phyloP scores from a whole-genome alignment of 2,113 vertebrate genomes.

The Albula goreensis region DNA sequence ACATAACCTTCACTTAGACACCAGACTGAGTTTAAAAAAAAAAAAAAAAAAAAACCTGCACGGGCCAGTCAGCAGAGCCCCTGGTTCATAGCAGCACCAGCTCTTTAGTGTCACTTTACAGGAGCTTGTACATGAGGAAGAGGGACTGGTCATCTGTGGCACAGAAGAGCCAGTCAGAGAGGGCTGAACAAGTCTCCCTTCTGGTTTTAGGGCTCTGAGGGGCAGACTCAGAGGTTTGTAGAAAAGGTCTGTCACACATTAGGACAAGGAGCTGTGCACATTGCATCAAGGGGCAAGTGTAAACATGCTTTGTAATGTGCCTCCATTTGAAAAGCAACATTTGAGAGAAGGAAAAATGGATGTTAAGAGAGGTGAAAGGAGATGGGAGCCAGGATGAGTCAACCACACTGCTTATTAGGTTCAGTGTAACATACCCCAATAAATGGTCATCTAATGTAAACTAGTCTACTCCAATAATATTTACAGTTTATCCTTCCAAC shows the following conservation, averaged over 20 bases:
- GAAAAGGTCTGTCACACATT: not conserved
- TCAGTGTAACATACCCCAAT: not conserved
- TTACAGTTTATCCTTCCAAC: not conserved
- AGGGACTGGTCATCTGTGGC: not conserved
- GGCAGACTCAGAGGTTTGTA: not conserved
- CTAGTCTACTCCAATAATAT: not conserved
- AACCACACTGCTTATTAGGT: not conserved
- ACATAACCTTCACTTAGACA: not conserved
- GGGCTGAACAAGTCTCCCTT: not conserved
- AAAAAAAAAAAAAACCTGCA: not conserved
- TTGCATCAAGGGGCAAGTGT: not conserved
- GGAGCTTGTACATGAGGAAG: too few relatives aligned
- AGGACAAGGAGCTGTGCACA: not conserved
- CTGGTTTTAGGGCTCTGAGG: not conserved
- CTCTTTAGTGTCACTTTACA: not conserved
- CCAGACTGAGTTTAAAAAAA: not conserved
- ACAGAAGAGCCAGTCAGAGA: not conserved
- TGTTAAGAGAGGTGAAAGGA: not conserved
- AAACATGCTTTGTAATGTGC: not conserved
- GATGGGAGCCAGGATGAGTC: not conserved
- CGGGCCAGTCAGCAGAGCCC: not conserved
- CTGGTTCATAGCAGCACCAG: not conserved
- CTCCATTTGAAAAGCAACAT: not conserved
- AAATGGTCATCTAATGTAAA: not conserved
- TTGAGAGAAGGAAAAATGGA: not conserved